phyloP scores from a whole-genome alignment of 2,888 invertebrate species.

The Folsomia candida region DNA sequence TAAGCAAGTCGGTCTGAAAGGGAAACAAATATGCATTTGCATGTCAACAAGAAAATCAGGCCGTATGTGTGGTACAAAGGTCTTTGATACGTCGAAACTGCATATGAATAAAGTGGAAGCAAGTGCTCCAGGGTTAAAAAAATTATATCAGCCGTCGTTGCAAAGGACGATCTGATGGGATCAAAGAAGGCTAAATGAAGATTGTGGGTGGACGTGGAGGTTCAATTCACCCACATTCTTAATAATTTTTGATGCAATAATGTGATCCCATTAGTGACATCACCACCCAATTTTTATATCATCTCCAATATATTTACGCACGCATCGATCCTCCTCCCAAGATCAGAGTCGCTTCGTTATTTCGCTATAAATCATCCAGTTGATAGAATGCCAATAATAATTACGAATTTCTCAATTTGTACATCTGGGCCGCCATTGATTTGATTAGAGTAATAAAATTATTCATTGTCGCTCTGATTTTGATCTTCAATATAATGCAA shows the following conservation, averaged over 20 bases:
- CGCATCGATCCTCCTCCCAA: not conserved
- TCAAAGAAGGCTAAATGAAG: slow-evolving; percentile 5
- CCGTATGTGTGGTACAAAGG: not conserved
- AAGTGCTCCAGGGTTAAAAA: not conserved
- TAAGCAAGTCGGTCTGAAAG: not conserved
- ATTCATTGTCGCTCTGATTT: not conserved
- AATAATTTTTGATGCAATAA: not conserved
- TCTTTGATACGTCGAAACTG: too few relatives aligned
- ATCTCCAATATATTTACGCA: too few relatives aligned
- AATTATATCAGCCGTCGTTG: not conserved
- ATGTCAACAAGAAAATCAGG: not conserved
- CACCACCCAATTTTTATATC: not conserved
- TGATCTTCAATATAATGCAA: not conserved
- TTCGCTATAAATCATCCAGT: not conserved
- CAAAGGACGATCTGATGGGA: not conserved
- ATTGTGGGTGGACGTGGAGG: not conserved
- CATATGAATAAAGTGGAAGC: not conserved
- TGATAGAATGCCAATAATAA: not conserved
- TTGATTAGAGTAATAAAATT: not conserved
- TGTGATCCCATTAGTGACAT: not conserved
- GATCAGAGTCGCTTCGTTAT: not conserved
- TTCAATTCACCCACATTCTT: not conserved
- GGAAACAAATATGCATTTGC: not conserved
- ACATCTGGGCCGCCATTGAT: too few relatives aligned
- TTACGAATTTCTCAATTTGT: not conserved